Evolutionary conservation across 2,888 invertebrate genomes (phyloP).

Genomic region (Theretra japonica): DNA sequence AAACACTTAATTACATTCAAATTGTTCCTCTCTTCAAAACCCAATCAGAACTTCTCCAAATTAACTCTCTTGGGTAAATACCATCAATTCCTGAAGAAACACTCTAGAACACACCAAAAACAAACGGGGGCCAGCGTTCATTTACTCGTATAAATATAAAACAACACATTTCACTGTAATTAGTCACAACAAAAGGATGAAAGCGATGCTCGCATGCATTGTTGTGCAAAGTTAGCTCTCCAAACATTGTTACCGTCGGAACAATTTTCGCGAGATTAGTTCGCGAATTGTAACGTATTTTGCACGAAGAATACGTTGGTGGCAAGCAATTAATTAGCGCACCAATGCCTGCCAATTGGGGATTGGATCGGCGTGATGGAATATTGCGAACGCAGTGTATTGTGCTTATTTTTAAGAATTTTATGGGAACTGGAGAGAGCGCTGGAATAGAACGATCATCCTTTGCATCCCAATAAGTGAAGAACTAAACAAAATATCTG

Average conservation of each 20-base stretch:
- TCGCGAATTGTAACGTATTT: constrained; percentile 17
- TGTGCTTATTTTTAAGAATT: too few species aligned
- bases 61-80: background rate
- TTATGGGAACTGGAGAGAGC: background rate
- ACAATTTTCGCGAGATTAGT: constrained; percentile 21
- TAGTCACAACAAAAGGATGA: constrained; percentile 25
- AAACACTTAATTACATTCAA: too few species aligned
- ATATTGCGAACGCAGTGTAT: too few species aligned
- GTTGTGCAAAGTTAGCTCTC: constrained; percentile 17
- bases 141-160: constrained; percentile 14
- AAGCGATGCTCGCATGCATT: constrained; percentile 21
- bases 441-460: background rate
- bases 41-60: too few species aligned
- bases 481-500: too few species aligned
- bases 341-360: background rate
- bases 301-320: background rate
- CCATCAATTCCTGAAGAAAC: background rate
- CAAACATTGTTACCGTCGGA: constrained; percentile 23
- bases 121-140: background rate
- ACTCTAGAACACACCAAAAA: constrained; percentile 14
- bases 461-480: too few species aligned
- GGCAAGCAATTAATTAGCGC: background rate
- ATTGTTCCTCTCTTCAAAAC: too few species aligned
- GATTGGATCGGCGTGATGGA: too few species aligned
- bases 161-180: constrained; percentile 12